These are phyloP conservation scores for Podarcis siculus DNA, from an alignment of 2,797 vertebrate genomes.

Conservation along the genomic window DNA sequence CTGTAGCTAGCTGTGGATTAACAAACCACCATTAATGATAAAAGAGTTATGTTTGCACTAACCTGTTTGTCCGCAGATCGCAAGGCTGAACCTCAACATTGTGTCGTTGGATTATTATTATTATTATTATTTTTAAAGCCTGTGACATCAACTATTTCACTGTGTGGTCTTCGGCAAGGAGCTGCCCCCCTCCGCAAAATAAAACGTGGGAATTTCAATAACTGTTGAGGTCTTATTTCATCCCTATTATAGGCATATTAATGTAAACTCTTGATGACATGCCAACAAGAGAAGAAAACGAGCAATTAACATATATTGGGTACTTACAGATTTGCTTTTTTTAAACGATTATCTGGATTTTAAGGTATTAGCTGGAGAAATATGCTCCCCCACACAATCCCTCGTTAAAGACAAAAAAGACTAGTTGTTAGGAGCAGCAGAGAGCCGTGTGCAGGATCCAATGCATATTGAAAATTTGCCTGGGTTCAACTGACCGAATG, in stretches of 20 bases:
- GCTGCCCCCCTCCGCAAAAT: slow-evolving; percentile 38
- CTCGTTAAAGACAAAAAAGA: slow-evolving; percentile 75
- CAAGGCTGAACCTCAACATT: accelerated
- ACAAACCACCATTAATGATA: neutral
- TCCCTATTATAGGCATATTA: slow-evolving; percentile 62
- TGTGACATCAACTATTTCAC: neutral
- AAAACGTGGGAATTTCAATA: slow-evolving; percentile 54
- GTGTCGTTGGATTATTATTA: neutral
- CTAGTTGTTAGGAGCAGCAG: slow-evolving; percentile 71
- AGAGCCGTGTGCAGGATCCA: slow-evolving; percentile 67
- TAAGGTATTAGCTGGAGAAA: slow-evolving; percentile 75
- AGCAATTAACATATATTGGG: slow-evolving; percentile 70
- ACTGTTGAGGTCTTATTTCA: slow-evolving; percentile 49
- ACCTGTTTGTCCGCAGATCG: neutral
- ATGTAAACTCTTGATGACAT: slow-evolving; percentile 58
- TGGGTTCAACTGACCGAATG: slow-evolving; percentile 64
- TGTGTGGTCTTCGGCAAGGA: neutral
- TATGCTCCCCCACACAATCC: slow-evolving; percentile 65
- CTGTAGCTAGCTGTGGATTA: neutral
- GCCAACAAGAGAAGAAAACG: slow-evolving; percentile 65
- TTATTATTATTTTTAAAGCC: slow-evolving; percentile 4
- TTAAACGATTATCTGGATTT: slow-evolving; percentile 77
- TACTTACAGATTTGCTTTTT: slow-evolving; percentile 68
- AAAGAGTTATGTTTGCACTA: neutral
- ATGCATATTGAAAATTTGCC: slow-evolving; percentile 70